phyloP scores from a whole-genome alignment of 2,113 vertebrate genomes.

The Etheostoma spectabile region DNA sequence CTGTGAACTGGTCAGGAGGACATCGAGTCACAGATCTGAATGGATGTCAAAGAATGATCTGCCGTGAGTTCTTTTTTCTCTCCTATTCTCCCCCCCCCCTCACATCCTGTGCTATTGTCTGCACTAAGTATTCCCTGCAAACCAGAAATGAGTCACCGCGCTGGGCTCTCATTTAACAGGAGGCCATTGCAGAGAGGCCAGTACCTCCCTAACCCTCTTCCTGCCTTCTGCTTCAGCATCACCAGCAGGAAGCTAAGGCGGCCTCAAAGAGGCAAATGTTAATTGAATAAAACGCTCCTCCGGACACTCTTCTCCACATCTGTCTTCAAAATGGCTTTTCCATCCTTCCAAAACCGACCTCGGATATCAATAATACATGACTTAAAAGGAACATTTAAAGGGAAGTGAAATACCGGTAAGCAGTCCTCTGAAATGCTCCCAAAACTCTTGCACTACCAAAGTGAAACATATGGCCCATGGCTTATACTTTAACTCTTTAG shows the following conservation, averaged over 20 bases:
- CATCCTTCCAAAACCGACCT: slow-evolving; percentile 28
- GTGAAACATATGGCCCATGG: slow-evolving; percentile 8
- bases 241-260: slow-evolving; percentile 21
- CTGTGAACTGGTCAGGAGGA: slow-evolving; percentile 32
- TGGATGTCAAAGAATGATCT: background rate
- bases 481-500: slow-evolving; percentile 47
- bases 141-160: slow-evolving; percentile 52
- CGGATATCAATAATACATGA: slow-evolving; percentile 38
- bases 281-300: slow-evolving; percentile 42
- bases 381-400: slow-evolving; percentile 10
- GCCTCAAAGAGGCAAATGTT: slow-evolving; percentile 11
- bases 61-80: background rate
- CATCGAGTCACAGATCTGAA: slow-evolving; percentile 15
- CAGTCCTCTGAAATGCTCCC: background rate
- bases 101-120: slow-evolving; percentile 22
- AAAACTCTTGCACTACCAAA: background rate
- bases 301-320: slow-evolving; percentile 22
- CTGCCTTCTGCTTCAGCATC: slow-evolving; percentile 29
- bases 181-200: slow-evolving; percentile 8
- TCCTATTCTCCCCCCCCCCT: background rate
- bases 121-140: slow-evolving; percentile 35
- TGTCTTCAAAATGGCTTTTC: slow-evolving; percentile 52
- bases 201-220: slow-evolving; percentile 32
- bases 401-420: background rate
- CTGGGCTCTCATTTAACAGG: slow-evolving; percentile 42